A percentile compares a stretch with the other conserved stretches of the same genome.
phyloP scores from a whole-genome alignment of 2,888 invertebrate genomes.

The Mellilla xanthometata region DNA sequence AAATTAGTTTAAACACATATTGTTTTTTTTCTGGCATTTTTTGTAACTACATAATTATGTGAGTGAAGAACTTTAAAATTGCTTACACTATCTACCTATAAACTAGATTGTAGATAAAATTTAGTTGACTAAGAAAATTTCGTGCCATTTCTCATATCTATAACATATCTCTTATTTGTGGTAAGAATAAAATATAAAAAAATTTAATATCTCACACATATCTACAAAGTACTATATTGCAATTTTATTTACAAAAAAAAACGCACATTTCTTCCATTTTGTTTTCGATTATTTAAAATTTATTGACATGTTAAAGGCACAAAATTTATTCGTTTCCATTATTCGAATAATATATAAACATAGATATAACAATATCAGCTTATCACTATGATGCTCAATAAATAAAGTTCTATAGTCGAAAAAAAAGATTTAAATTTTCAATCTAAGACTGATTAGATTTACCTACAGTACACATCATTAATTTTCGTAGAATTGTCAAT shows the following conservation, averaged over 20 bases:
- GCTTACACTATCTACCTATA: too few species aligned
- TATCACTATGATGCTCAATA: conserved; percentile 56
- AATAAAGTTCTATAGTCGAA: conserved; percentile 36
- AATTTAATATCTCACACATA: conserved; percentile 18
- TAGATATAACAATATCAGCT: conserved; percentile 34
- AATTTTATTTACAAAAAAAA: conserved; percentile 16
- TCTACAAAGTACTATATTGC: too few species aligned
- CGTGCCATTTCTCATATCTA: conserved; percentile 56
- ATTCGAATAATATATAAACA: background rate
- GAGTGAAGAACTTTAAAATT: too few species aligned
- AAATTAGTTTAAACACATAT: too few species aligned
- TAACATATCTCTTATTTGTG: conserved; percentile 46
- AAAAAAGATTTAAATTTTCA: conserved; percentile 51
- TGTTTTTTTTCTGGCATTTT: too few species aligned
- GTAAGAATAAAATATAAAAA: conserved; percentile 25
- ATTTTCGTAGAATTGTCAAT: too few species aligned
- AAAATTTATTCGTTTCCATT: too few species aligned
- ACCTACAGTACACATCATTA: conserved; percentile 44
- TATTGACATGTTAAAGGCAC: too few species aligned
- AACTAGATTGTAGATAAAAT: background rate
- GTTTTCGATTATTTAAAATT: background rate
- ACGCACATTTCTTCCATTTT: conserved; percentile 45
- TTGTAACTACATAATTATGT: too few species aligned
- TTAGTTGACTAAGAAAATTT: conserved; percentile 26
- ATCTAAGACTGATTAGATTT: conserved; percentile 79